Conservation (phyloP, 2,888 invertebrate genomes). For the Abscondita cerata region DNA sequence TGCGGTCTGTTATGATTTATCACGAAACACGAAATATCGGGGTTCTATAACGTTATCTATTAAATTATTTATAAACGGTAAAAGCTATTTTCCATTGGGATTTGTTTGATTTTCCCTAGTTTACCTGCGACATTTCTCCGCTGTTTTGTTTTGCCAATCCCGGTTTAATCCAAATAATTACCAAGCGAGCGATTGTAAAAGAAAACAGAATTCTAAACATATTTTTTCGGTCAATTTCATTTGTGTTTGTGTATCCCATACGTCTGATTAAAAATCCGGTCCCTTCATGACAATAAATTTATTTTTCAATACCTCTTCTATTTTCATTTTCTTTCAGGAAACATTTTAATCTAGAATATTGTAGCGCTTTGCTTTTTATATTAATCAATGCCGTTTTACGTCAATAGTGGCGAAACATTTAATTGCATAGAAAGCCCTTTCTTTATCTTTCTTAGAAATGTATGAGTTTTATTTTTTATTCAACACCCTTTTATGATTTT, state of each 20-base stretch:
- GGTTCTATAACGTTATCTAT: constrained; percentile 15
- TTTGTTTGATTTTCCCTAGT: constrained; percentile 27
- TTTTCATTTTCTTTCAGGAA: constrained; percentile 7
- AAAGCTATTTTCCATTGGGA: constrained; percentile 24
- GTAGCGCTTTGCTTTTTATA: constrained; percentile 5
- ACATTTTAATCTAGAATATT: constrained; percentile 23
- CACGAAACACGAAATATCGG: constrained; percentile 24
- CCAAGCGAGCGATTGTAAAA: background rate
- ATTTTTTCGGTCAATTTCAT: constrained; percentile 23
- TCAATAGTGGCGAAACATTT: background rate
- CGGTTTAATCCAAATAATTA: background rate
- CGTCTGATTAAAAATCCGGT: constrained; percentile 22
- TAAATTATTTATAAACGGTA: constrained; percentile 31
- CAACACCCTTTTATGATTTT: no score
- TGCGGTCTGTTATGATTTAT: constrained; percentile 24
- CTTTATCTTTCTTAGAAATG: no score
- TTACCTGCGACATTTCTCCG: constrained; percentile 23
- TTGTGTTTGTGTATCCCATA: constrained; percentile 14
- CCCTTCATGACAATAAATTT: constrained; percentile 23
- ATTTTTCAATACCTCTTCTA: constrained; percentile 17
- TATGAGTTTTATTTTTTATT: no score
- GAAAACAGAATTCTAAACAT: background rate
- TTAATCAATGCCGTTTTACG: constrained; percentile 1
- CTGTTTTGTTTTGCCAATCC: constrained; percentile 18
- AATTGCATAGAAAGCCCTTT: no score